A percentile compares a stretch with the other conserved stretches of the same genome.
Evolutionary conservation across 2,888 invertebrate genomes (phyloP).

Genomic region (Amphipoea lucens): DNA sequence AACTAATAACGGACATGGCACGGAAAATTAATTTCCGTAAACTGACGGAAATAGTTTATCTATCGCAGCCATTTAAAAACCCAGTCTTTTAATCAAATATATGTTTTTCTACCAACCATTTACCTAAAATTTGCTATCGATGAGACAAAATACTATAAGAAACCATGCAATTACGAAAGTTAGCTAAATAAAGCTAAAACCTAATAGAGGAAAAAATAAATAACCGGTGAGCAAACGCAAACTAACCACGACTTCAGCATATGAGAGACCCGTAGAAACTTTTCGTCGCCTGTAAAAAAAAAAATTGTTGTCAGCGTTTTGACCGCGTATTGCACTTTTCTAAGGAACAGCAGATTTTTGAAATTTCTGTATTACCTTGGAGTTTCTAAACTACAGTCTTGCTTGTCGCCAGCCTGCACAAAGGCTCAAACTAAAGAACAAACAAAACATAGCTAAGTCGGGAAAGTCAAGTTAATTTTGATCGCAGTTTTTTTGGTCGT

Average conservation of each 20-base stretch:
- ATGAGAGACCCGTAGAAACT: too few species aligned
- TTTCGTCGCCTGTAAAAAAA: too few species aligned
- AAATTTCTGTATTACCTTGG: too few species aligned
- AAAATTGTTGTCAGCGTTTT: too few species aligned
- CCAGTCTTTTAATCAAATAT: neutral
- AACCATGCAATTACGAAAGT: neutral
- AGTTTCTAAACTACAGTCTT: neutral
- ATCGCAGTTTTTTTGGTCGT: neutral
- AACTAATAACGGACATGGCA: neutral
- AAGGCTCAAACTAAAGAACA: slow-evolving; percentile 11
- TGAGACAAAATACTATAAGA: neutral
- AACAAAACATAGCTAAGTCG: slow-evolving; percentile 15
- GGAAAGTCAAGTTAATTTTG: slow-evolving; percentile 15
- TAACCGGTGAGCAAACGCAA: too few species aligned
- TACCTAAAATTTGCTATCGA: neutral
- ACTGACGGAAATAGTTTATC: neutral
- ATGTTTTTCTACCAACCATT: neutral
- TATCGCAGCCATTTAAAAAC: neutral
- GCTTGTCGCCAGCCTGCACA: neutral
- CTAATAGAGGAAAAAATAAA: too few species aligned
- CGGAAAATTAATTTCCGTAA: neutral
- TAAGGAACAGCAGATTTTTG: too few species aligned
- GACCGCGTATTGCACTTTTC: too few species aligned
- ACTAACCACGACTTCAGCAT: too few species aligned
- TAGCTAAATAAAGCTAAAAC: neutral